These are phyloP conservation scores for Zapornia atra DNA, from an alignment of 2,113 vertebrate species.

Conservation along the genomic window DNA sequence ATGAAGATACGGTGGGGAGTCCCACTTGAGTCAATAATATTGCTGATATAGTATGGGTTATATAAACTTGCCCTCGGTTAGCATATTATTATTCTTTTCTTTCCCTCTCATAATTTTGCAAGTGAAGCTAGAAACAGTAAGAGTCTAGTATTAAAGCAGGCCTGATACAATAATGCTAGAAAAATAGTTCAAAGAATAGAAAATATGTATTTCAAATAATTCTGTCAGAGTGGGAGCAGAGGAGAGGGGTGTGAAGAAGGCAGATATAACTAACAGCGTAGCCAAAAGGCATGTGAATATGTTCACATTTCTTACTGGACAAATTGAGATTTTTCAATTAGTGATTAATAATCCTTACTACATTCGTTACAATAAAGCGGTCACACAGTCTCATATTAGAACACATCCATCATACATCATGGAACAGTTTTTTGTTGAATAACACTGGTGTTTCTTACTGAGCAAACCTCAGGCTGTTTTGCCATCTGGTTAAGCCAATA, in stretches of 20 bases:
- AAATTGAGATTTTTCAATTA: neutral
- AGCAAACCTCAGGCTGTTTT: neutral
- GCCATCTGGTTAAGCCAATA: neutral
- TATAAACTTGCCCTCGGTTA: constrained; percentile 29
- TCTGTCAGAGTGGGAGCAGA: neutral
- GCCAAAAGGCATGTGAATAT: neutral
- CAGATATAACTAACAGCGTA: neutral
- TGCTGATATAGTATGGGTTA: constrained; percentile 23
- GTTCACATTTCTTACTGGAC: neutral
- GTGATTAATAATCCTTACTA: neutral
- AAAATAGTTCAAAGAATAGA: neutral
- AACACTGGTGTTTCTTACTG: neutral
- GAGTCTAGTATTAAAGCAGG: neutral
- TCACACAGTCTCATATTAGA: neutral
- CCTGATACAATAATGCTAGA: neutral
- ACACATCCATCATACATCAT: neutral
- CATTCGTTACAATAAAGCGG: neutral
- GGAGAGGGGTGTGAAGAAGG: neutral
- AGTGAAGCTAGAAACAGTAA: neutral
- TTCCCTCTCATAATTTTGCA: neutral
- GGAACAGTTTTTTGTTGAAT: neutral
- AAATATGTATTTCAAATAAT: neutral
- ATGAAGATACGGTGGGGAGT: neutral
- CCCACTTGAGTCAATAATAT: neutral
- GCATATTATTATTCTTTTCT: constrained; percentile 43